Evolutionary conservation across 2,797 vertebrate genomes (phyloP), one percentile per base, ranked within the genome.

Genomic region (Garrulus glandarius): DNA sequence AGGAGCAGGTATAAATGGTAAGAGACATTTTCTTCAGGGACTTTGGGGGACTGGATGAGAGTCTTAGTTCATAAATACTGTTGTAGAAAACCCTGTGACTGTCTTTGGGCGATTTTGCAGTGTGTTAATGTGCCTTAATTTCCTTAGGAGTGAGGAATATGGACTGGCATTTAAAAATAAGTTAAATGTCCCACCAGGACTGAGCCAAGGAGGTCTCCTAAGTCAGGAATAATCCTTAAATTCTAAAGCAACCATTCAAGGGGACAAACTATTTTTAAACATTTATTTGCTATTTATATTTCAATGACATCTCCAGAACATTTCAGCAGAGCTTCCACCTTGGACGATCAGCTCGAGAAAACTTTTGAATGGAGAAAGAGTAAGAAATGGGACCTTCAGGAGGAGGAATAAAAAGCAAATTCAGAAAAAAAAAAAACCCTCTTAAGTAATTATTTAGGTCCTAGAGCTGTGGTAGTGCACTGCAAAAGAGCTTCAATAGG

Each of bases 221-320:
- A 85, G 22, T 69, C 4, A 20, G 64, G 82, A 96, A 91, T 77
- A 92, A 85, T 36, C 32, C 29, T 84, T 52, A 77, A 17, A 56
- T 65, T 94, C 72, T 78, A 68, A 89, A 90, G 50, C 34, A 55
- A 13, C 82, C 61, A 30, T 78, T 89, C 55, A 78, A 86, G 50
- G 16, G 7, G 29, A 65, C 8, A 57, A 86, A 41, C n/a, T 85
- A 71, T 76, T 95, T 96, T 94, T 75, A 84, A 59, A 71, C 5
- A 3, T 75, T 57, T 68, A 12, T 92, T 92, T 92, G 34, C 68
- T 87, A 18, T 94, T 90, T 95, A 16, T 87, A 71, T 47, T 93
- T 53, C 87, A 78, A 34, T 26, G 32, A 36, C 47, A 77, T 92
- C 77, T 93, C 74, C 80, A 84, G 74, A 82, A 57, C 0, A 1